Evolutionary conservation across 2,797 vertebrate genomes (phyloP).

Genomic region (Coregonus suidteri): DNA sequence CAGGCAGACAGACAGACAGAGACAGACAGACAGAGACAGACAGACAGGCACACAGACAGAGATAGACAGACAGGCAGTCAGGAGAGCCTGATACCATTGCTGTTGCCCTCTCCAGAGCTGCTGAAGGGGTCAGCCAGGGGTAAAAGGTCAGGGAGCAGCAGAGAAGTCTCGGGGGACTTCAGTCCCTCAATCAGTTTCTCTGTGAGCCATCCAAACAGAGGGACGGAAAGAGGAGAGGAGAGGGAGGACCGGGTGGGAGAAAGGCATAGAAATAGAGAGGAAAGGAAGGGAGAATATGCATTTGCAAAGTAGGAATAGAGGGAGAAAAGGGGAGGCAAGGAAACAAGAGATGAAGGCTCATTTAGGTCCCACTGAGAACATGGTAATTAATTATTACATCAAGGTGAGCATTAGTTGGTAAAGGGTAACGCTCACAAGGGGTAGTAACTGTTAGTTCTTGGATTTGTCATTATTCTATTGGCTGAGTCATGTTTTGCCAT

Average conservation of each 20-base stretch:
- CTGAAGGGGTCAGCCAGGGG: constrained; percentile 86
- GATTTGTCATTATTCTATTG: neutral
- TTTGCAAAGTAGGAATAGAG: neutral
- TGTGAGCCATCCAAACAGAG: constrained; percentile 67
- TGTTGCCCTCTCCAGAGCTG: constrained; percentile 75
- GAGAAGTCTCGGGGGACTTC: constrained; percentile 85
- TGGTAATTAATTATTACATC: neutral
- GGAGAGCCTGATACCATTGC: constrained; percentile 78
- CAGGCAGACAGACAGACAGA: no score
- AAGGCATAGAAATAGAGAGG: neutral
- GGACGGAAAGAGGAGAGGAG: neutral
- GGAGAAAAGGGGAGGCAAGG: neutral
- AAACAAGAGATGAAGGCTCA: constrained; percentile 1
- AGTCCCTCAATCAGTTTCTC: constrained; percentile 92
- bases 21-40: neutral
- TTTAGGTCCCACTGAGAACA: neutral
- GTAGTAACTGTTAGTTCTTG: constrained; percentile 7
- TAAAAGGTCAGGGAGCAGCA: constrained; percentile 88
- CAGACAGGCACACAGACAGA: neutral
- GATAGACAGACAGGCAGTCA: no score
- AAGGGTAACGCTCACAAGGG: neutral
- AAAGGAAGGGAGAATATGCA: constrained; percentile 13
- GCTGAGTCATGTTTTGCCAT: neutral
- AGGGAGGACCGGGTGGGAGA: constrained; percentile 5
- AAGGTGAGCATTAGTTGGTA: neutral